Evolutionary conservation across 92 coral and sea anemone species (phyloP).

Genomic region (Zoanthus sociatus): DNA sequence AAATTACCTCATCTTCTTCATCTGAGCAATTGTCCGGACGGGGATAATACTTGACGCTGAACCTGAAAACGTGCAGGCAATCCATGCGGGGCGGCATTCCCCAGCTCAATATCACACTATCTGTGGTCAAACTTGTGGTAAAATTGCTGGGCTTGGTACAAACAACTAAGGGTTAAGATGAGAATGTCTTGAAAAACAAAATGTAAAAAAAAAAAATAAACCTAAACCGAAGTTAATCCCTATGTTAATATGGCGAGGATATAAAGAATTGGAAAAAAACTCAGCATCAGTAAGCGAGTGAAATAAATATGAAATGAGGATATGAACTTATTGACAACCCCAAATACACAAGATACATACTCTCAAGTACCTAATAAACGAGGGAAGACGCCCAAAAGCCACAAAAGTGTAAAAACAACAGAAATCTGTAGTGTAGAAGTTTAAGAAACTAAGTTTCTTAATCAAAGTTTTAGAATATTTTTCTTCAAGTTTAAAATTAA

Average conservation of each 20-base stretch:
- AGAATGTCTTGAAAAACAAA: neutral
- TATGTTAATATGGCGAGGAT: too few relatives aligned
- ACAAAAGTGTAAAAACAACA: too few relatives aligned
- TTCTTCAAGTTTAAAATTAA: too few relatives aligned
- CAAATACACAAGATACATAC: too few relatives aligned
- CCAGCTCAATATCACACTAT: neutral
- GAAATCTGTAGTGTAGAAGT: too few relatives aligned
- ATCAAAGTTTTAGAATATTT: too few relatives aligned
- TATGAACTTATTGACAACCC: too few relatives aligned
- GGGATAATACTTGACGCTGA: neutral
- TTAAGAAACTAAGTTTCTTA: too few relatives aligned
- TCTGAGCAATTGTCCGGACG: neutral
- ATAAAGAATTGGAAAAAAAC: too few relatives aligned
- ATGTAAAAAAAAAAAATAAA: neutral
- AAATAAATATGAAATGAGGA: too few relatives aligned
- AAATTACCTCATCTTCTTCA: neutral
- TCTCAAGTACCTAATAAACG: neutral
- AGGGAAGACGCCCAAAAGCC: too few relatives aligned
- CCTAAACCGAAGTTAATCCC: neutral
- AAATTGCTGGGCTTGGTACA: constrained; percentile 33
- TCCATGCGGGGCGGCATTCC: constrained; percentile 17
- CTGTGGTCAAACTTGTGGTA: neutral
- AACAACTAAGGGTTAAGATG: neutral
- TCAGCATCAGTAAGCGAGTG: too few relatives aligned
- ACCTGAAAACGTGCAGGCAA: neutral